Evolutionary conservation across 1,140 invertebrate genomes (phyloP), one percentile per base, ranked within the genome.

Genomic region (Gryon sp.): DNA sequence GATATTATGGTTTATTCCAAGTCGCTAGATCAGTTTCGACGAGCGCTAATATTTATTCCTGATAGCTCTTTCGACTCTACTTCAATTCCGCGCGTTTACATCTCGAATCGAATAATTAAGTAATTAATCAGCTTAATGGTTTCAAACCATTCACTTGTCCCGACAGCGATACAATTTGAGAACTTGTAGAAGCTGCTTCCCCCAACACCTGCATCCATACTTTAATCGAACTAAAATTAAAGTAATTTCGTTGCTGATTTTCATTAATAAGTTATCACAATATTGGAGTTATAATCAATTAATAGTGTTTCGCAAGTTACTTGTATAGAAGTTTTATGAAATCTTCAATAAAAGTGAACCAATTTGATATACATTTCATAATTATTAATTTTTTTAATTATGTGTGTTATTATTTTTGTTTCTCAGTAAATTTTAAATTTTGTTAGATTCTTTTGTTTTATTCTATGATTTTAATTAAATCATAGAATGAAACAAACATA

Each of bases 61-160:
- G 20, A 38, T 41, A 34, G 50, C 43, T 74, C 43, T 52, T 65
- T 52, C 40, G 53, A 74, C 36, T 43, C 43, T 26, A 74, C 60
- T 74, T 53, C 19, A 65, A 59, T 28, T 40, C 30, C 46, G 12
- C 22, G 22, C 41, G 41, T 73, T 36, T 74, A 22, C 53, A 14
- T 74, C 53, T 52, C 20, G 12, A 46, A 19, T 43, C 70, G 70
- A 74, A 74, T 74, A 74, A 74, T 74, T 74, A 66, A 65, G 53
- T 66, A 74, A 74, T 74, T 74, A 74, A 74, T 74, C 60, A 74
- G 45, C 70, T 74, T 66, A 66, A 74, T 74, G 70, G 60, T 57
- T 59, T 63, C 55, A 55, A 72, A 72, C 30, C 57, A 63, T 72
- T 72, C 57, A 48, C 62, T 72, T 48, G 38, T 20, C 32, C 28